Percentiles rank a stretch among this genome's conserved stretches.
Conservation (phyloP, 2,113 vertebrate genomes). For the Dipodomys merriami region DNA sequence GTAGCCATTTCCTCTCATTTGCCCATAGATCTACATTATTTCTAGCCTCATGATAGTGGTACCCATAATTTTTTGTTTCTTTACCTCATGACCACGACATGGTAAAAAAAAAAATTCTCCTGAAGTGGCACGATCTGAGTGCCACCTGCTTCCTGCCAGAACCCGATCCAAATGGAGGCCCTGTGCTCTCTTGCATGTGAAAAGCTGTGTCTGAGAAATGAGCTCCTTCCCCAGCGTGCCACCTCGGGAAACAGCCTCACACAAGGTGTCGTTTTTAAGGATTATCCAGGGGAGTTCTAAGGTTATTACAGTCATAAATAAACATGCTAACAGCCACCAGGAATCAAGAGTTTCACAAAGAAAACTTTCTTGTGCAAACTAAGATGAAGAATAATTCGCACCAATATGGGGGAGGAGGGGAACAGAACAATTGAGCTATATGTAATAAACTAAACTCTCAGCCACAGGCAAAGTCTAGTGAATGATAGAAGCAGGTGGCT, state of each 20-base stretch:
- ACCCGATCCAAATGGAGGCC: background rate
- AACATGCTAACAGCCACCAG: constrained; percentile 61
- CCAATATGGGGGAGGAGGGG: constrained; percentile 30
- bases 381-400: constrained; percentile 49
- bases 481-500: background rate
- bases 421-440: background rate
- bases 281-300: constrained; percentile 43
- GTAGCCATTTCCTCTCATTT: background rate
- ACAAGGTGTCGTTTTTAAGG: constrained; percentile 35
- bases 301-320: constrained; percentile 76
- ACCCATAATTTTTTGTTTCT: background rate
- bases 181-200: background rate
- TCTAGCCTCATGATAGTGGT: background rate
- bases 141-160: background rate
- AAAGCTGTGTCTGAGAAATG: background rate
- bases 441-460: constrained; percentile 38
- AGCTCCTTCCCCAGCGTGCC: background rate
- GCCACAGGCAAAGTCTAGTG: constrained; percentile 31
- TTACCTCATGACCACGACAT: background rate
- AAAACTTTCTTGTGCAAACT: constrained; percentile 52
- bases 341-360: constrained; percentile 49
- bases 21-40: background rate
- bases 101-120: background rate
- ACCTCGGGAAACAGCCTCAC: constrained; percentile 30
- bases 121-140: background rate